phyloP scores from a whole-genome alignment of 1,140 invertebrate genomes.

The Ceratosolen solmsi region DNA sequence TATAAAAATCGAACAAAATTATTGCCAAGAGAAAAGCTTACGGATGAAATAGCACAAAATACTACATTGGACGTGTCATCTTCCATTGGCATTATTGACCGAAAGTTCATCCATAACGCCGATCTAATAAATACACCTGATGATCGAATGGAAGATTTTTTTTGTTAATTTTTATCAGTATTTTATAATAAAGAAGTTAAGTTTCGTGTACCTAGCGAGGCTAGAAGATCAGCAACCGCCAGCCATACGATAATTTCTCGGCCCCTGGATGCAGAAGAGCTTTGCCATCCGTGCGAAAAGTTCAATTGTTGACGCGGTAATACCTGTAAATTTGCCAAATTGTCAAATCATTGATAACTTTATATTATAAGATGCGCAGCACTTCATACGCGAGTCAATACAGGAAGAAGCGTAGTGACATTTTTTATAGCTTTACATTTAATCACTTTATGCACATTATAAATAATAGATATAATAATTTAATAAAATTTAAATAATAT shows the following conservation, averaged over 20 bases:
- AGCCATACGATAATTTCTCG: conserved; percentile 84
- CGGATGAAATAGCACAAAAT: conserved; percentile 83
- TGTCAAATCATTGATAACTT: too few species aligned
- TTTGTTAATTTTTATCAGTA: neutral
- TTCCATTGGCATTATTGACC: conserved; percentile 78
- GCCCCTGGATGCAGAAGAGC: conserved; percentile 76
- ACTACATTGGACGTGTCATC: conserved; percentile 79
- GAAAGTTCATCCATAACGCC: conserved; percentile 79
- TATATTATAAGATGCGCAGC: too few species aligned
- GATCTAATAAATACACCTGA: conserved; percentile 83
- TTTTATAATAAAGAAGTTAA: neutral
- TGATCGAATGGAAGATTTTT: neutral
- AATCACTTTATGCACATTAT: too few species aligned
- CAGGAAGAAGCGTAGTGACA: too few species aligned
- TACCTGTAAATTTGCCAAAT: conserved; percentile 69
- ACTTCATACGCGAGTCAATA: too few species aligned
- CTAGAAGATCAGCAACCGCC: conserved; percentile 83
- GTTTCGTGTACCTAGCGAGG: conserved; percentile 79
- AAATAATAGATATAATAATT: too few species aligned
- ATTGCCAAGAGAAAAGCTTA: conserved; percentile 61
- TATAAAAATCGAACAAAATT: neutral
- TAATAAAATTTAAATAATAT: too few species aligned
- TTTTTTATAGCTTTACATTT: too few species aligned
- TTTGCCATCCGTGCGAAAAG: conserved; percentile 72
- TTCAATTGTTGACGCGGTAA: conserved; percentile 71